phyloP scores from a whole-genome alignment of 2,888 invertebrate genomes.

The Amphimallon solstitiale region DNA sequence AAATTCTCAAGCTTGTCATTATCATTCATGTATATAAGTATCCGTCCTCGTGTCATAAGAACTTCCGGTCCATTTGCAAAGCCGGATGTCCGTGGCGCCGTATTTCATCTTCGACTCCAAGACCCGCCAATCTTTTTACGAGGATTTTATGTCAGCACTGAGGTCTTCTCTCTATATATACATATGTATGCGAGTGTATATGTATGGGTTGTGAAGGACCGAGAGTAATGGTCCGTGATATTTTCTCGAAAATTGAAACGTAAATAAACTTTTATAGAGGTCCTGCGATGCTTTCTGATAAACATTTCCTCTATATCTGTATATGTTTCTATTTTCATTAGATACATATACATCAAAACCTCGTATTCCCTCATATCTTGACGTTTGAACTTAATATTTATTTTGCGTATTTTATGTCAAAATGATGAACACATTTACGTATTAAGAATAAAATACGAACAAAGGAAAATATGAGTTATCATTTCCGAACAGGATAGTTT shows the following conservation, averaged over 20 bases:
- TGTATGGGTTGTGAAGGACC: conserved; percentile 53
- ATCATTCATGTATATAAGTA: conserved; percentile 40
- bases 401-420: no score
- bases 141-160: conserved; percentile 58
- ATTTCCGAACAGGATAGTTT: no score
- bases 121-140: conserved; percentile 56
- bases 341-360: no score
- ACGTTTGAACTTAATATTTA: no score
- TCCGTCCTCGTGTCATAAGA: conserved; percentile 47
- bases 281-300: conserved; percentile 33
- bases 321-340: conserved; percentile 13
- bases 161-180: conserved; percentile 47
- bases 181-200: conserved; percentile 1
- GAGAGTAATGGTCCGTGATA: conserved; percentile 62
- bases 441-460: no score
- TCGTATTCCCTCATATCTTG: no score
- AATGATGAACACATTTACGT: no score
- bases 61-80: conserved; percentile 60
- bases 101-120: conserved; percentile 60
- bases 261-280: conserved; percentile 61
- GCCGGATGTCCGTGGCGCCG: conserved; percentile 51
- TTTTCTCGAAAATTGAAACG: conserved; percentile 63
- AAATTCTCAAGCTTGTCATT: conserved; percentile 17
- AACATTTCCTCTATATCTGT: conserved; percentile 23
- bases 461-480: no score